These are phyloP conservation scores for Dicrurus megarhynchus DNA, from an alignment of 2,113 vertebrate genomes.

Conservation along the genomic window DNA sequence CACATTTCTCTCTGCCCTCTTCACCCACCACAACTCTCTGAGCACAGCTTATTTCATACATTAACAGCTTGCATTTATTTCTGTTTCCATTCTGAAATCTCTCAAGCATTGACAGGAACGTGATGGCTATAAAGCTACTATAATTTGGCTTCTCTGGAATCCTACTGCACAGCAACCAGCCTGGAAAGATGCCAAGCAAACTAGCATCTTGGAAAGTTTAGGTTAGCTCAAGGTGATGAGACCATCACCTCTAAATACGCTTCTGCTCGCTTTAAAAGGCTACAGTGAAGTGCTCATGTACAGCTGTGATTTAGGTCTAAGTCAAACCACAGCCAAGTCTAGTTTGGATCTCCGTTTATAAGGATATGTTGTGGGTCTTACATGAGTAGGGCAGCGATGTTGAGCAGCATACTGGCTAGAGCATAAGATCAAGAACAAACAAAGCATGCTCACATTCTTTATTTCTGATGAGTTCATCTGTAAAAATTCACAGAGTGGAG, in stretches of 20 bases:
- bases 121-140: neutral
- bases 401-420: neutral
- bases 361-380: neutral
- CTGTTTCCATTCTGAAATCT: constrained; percentile 14
- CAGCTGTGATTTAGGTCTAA: neutral
- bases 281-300: neutral
- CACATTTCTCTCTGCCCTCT: neutral
- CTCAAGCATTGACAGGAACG: neutral
- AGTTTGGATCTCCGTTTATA: neutral
- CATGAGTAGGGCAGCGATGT: neutral
- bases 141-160: neutral
- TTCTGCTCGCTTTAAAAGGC: neutral
- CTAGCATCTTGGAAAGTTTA: neutral
- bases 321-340: neutral
- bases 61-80: neutral
- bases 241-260: neutral
- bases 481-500: neutral
- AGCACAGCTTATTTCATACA: neutral
- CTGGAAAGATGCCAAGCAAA: neutral
- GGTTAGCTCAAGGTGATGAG: neutral
- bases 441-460: neutral
- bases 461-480: neutral
- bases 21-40: neutral
- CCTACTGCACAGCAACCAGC: neutral
- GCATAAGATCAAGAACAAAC: neutral